phyloP scores from a whole-genome alignment of 2,113 vertebrate species.

The Chrysemys picta region DNA sequence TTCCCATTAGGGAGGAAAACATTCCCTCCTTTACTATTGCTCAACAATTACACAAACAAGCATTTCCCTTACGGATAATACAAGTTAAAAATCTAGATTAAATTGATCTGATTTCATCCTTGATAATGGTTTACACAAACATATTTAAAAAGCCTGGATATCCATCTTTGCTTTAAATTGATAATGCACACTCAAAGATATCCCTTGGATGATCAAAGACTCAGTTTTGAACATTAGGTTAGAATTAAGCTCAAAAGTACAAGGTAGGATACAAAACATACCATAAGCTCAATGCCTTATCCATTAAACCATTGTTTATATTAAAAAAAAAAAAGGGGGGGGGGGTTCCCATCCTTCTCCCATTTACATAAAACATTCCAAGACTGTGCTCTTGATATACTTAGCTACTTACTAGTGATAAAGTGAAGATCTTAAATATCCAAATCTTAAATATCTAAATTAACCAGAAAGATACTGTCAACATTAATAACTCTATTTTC shows the following conservation, averaged over 20 bases:
- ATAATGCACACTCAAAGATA: not conserved
- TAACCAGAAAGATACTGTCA: not conserved
- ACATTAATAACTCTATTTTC: not conserved
- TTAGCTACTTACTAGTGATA: not conserved
- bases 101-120: not conserved
- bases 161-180: not conserved
- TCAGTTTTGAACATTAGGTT: not conserved
- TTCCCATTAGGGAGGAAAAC: not conserved
- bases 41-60: not conserved
- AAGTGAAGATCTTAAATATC: too few relatives aligned
- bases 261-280: not conserved
- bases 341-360: not conserved
- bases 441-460: not conserved
- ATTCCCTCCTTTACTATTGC: not conserved
- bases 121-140: not conserved
- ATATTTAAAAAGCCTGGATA: not conserved
- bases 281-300: not conserved
- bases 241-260: not conserved
- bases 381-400: not conserved
- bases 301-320: not conserved
- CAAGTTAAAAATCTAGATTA: not conserved
- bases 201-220: not conserved
- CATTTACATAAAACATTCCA: not conserved
- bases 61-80: not conserved
- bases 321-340: not conserved